Percentiles rank a stretch among this genome's conserved stretches.
Conservation (phyloP, 92 coral and sea anemone species). For the Ricordea florida region DNA sequence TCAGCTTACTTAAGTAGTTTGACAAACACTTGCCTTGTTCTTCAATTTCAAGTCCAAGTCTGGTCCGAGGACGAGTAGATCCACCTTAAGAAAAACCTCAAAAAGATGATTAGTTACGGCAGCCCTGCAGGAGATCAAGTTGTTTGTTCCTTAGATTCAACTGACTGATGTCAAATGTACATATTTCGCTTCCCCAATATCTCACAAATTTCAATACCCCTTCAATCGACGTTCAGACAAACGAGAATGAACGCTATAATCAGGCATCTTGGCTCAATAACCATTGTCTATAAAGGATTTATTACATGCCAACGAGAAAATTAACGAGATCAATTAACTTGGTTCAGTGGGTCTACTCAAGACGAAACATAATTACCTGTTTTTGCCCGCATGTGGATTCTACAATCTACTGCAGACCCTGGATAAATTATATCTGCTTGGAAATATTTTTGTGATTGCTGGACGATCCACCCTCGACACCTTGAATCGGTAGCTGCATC, state of each 20-base stretch:
- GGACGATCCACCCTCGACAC: constrained; percentile 34
- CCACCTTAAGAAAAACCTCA: too few relatives aligned
- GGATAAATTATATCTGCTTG: constrained; percentile 18
- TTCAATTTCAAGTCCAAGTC: constrained; percentile 2
- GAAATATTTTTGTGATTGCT: constrained; percentile 9
- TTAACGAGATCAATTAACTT: background rate
- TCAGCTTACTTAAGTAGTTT: constrained; percentile 12
- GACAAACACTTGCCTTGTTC: background rate
- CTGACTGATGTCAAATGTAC: too few relatives aligned
- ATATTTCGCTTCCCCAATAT: too few relatives aligned
- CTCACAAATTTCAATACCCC: too few relatives aligned
- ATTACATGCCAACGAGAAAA: too few relatives aligned
- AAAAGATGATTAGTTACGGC: too few relatives aligned
- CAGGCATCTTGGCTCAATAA: too few relatives aligned
- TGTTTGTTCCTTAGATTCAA: too few relatives aligned
- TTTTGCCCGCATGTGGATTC: constrained; percentile 3
- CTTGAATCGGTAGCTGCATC: constrained; percentile 17
- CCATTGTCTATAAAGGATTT: too few relatives aligned
- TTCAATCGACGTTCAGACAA: too few relatives aligned
- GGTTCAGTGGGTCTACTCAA: background rate
- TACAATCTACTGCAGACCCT: constrained; percentile 8
- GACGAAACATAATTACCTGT: background rate
- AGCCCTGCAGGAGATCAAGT: too few relatives aligned
- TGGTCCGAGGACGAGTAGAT: background rate
- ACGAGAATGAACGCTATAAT: too few relatives aligned